Base-by-base conservation (phyloP, 2,888 invertebrate species). In the Ptilodon capucinus region DNA sequence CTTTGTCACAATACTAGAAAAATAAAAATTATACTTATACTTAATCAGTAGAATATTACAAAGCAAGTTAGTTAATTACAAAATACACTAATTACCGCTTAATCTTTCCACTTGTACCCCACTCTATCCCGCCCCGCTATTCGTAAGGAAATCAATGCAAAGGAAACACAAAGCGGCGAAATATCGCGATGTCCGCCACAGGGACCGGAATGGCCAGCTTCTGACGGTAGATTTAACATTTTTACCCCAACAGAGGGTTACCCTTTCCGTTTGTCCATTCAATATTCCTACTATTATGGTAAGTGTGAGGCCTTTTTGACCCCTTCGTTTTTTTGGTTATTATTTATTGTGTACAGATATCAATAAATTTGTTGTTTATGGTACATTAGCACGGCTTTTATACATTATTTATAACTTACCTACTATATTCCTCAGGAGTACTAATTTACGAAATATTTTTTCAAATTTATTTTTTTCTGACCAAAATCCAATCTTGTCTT, bases 121-220 rank as follows among this genome's bases (percentile, higher is more conserved):
- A 43, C 53, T 1, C 14, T 23, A 69, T 51, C 68, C 71, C 74
- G 67, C 71, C 70, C 67, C 67, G 70, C 74, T 68, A 81, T 84
- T 79, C 77, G 76, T 77, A 82, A 86, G 81, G 77, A 87, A 87
- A 84, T 87, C 84, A 79, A 75, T 79, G 78, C 76, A 76, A 78
- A 80, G 84, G 79, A 85, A 86, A 83, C 78, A 81, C 84, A 86
- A 85, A 81, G 78, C 76, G 77, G 77, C 77, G 79, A 84, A 86
- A 88, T 84, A 85, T 84, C 81, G 74, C 78, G 72, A 74, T 73
- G 82, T 88, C 88, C 81, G 82, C 83, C 77, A 65, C 86, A 86
- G 84, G 82, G 78, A 79, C 77, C 72, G 65, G 75, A 78, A 80
- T 81, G 84, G 77, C 82, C 84, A 79, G 76, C 68, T 67, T 62